Evolutionary conservation across 2,888 invertebrate genomes (phyloP).

Genomic region (Synanthedon andrenaeformis): DNA sequence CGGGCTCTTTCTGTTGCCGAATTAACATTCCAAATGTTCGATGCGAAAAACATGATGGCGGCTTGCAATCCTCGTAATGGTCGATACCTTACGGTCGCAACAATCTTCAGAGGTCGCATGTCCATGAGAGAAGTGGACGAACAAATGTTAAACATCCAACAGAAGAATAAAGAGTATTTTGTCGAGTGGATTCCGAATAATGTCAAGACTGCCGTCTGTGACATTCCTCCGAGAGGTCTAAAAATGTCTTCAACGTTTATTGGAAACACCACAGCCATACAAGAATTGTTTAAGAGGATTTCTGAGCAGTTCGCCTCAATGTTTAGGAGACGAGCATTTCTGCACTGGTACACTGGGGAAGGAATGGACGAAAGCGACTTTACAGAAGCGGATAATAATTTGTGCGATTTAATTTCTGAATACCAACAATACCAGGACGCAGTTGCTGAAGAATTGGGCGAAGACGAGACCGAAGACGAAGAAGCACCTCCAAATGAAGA

Average conservation of each 20-base stretch:
- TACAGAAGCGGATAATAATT: conserved; percentile 93
- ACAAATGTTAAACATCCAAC: conserved; percentile 82
- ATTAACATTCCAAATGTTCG: conserved; percentile 90
- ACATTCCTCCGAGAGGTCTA: conserved; percentile 78
- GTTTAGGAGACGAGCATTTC: conserved; percentile 94
- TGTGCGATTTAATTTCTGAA: conserved; percentile 89
- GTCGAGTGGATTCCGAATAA: conserved; percentile 86
- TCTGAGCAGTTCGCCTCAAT: conserved; percentile 88
- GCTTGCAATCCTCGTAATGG: conserved; percentile 92
- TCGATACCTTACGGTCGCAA: conserved; percentile 88
- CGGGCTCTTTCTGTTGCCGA: conserved; percentile 89
- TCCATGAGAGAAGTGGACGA: conserved; percentile 93
- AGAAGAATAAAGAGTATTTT: conserved; percentile 80
- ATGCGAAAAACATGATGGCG: conserved; percentile 96
- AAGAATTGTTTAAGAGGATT: conserved; percentile 87
- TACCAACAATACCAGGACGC: conserved; percentile 95
- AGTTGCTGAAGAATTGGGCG: conserved; percentile 86
- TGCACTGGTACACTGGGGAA: conserved; percentile 97
- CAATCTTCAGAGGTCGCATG: conserved; percentile 89
- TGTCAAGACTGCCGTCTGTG: conserved; percentile 83
- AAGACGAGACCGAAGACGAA: conserved; percentile 59
- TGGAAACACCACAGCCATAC: conserved; percentile 87
- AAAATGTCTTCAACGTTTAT: conserved; percentile 91
- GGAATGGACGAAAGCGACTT: conserved; percentile 97
- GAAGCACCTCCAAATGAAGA: conserved; percentile 15